Percentiles rank a stretch among this genome's conserved stretches.
These are phyloP conservation scores for Amblyjoppa fuscipennis DNA, from an alignment of 2,888 invertebrate species.

Conservation along the genomic window DNA sequence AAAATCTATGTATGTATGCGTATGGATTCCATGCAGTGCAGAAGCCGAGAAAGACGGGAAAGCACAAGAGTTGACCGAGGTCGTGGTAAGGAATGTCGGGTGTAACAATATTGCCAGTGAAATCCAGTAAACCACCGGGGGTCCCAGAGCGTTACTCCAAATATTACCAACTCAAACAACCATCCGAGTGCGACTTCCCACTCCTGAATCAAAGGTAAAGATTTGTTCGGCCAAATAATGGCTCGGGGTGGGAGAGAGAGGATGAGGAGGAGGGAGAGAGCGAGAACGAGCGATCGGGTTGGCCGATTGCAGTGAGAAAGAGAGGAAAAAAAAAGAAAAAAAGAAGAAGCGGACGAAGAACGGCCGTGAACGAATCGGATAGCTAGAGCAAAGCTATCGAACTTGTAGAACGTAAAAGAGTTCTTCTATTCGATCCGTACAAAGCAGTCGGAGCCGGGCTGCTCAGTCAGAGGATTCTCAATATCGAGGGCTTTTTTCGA, in stretches of 20 bases:
- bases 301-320: slow-evolving; percentile 30
- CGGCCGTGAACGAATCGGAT: slow-evolving; percentile 62
- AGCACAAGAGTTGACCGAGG: slow-evolving; percentile 65
- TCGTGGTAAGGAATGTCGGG: slow-evolving; percentile 71
- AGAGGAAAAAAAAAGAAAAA: slow-evolving; percentile 49
- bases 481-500: not conserved
- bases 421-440: slow-evolving; percentile 44
- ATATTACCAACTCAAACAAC: slow-evolving; percentile 82
- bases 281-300: slow-evolving; percentile 55
- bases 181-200: slow-evolving; percentile 75
- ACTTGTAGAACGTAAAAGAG: slow-evolving; percentile 62
- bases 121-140: slow-evolving; percentile 79
- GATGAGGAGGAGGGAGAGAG: slow-evolving; percentile 31
- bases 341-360: slow-evolving; percentile 41
- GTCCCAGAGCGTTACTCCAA: slow-evolving; percentile 79
- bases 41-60: slow-evolving; percentile 40
- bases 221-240: slow-evolving; percentile 82
- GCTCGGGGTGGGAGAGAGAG: slow-evolving; percentile 73
- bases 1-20: not conserved
- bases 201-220: slow-evolving; percentile 80
- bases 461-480: slow-evolving; percentile 27
- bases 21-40: slow-evolving; percentile 35
- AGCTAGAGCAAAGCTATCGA: slow-evolving; percentile 64
- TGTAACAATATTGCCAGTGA: slow-evolving; percentile 81
- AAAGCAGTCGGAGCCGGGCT: slow-evolving; percentile 14